phyloP scores from a whole-genome alignment of 64 coral and sea anemone genomes.

The Montipora cactus region DNA sequence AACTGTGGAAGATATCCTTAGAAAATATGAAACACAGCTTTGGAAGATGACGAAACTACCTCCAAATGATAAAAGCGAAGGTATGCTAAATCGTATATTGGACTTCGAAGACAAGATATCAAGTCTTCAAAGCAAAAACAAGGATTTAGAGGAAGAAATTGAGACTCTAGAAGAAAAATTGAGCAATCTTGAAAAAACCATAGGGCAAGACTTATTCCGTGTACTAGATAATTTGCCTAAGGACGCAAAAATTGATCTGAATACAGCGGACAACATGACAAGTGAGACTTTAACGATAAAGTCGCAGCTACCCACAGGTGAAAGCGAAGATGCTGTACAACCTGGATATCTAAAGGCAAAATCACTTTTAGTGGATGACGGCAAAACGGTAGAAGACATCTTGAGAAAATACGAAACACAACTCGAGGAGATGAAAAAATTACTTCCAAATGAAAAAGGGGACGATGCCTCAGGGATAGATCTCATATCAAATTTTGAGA shows the following conservation, averaged over 20 bases:
- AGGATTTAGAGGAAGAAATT: neutral
- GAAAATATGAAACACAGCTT: conserved; percentile 15
- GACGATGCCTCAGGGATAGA: neutral
- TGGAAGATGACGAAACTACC: neutral
- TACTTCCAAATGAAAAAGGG: neutral
- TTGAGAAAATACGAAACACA: conserved; percentile 25
- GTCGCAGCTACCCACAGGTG: neutral
- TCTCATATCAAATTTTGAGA: neutral
- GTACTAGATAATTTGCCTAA: neutral
- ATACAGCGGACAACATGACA: neutral
- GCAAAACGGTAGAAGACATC: conserved; percentile 8
- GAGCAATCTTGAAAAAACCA: neutral
- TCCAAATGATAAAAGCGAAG: neutral
- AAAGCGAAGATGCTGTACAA: neutral
- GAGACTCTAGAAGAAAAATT: neutral
- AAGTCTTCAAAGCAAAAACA: neutral
- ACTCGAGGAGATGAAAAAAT: neutral
- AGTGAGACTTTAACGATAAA: neutral
- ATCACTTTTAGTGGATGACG: neutral
- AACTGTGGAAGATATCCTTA: conserved; percentile 47
- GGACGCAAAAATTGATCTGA: neutral
- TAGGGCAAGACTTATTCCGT: neutral
- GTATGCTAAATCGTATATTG: neutral
- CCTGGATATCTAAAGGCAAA: no score
- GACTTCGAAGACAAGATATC: conserved; percentile 18